Percentiles rank a stretch among this genome's conserved stretches.
Evolutionary conservation across 2,888 invertebrate species (phyloP).

Genomic region (Leptopterna dolabrata): DNA sequence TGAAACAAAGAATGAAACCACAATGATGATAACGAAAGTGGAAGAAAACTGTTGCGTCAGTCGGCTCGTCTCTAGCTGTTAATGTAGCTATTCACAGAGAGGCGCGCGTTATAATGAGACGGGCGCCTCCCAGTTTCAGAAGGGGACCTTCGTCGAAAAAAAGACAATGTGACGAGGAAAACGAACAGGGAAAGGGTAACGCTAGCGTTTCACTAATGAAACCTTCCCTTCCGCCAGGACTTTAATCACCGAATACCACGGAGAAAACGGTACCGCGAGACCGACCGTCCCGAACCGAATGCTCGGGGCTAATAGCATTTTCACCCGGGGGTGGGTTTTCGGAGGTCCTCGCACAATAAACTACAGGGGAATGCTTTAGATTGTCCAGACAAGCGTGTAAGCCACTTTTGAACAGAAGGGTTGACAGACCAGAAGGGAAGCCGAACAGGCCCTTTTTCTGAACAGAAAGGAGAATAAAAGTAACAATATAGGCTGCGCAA

Average conservation of each 20-base stretch:
- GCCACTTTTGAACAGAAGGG: conserved; percentile 6
- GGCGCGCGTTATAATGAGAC: conserved; percentile 48
- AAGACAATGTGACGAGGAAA: conserved; percentile 35
- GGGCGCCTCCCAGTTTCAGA: conserved; percentile 49
- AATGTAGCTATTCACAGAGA: conserved; percentile 45
- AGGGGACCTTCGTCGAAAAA: conserved; percentile 3
- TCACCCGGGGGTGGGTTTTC: not conserved
- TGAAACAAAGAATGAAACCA: conserved; percentile 36
- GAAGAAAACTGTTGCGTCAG: conserved; percentile 6
- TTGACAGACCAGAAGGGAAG: not conserved
- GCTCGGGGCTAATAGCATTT: conserved; percentile 23
- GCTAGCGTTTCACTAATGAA: conserved; percentile 40
- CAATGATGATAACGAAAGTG: not conserved
- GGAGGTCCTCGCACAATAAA: conserved; percentile 5
- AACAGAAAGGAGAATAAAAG: not conserved
- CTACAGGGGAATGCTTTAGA: conserved; percentile 34
- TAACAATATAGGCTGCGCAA: too few species aligned
- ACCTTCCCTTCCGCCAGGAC: conserved; percentile 9
- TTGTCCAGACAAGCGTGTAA: conserved; percentile 27
- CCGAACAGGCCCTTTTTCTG: not conserved
- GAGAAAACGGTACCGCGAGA: not conserved
- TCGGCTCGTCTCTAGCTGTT: conserved; percentile 25
- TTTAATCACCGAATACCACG: conserved; percentile 38
- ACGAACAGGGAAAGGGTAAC: not conserved
- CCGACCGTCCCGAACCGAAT: not conserved